These are phyloP conservation scores for Amiota minor DNA, from an alignment of 2,888 invertebrate genomes.

Conservation along the genomic window DNA sequence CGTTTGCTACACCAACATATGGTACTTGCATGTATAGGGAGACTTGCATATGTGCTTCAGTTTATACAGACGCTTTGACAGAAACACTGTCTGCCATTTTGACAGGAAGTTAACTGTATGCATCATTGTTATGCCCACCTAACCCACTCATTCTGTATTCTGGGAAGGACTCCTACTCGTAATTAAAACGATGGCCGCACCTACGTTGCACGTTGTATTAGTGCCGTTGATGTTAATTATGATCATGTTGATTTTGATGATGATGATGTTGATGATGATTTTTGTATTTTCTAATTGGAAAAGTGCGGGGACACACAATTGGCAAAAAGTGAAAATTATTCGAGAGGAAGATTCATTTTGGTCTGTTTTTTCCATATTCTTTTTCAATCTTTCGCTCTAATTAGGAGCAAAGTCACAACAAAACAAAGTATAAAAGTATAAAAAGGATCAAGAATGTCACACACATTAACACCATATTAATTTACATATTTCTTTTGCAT, in stretches of 20 bases:
- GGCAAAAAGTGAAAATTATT: constrained; percentile 23
- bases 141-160: no score
- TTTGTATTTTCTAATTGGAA: constrained; percentile 40
- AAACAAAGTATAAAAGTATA: neutral
- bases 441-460: neutral
- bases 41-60: neutral
- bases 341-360: neutral
- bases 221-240: no score
- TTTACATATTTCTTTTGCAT: no score
- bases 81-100: constrained; percentile 51
- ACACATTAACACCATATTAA: neutral
- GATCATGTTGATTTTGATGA: no score
- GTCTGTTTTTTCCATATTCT: neutral
- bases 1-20: constrained; percentile 1
- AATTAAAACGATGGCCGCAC: no score
- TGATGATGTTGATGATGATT: neutral
- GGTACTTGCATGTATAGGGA: neutral
- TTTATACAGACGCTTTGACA: constrained; percentile 28
- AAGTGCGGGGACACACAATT: constrained; percentile 1
- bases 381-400: constrained; percentile 1
- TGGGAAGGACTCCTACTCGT: no score
- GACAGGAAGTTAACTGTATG: constrained; percentile 46
- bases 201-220: no score
- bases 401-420: neutral
- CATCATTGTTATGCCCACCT: constrained; percentile 22